A percentile compares a stretch with the other conserved stretches of the same genome.
phyloP scores from a whole-genome alignment of 2,888 invertebrate genomes.

The Athalia circularis region DNA sequence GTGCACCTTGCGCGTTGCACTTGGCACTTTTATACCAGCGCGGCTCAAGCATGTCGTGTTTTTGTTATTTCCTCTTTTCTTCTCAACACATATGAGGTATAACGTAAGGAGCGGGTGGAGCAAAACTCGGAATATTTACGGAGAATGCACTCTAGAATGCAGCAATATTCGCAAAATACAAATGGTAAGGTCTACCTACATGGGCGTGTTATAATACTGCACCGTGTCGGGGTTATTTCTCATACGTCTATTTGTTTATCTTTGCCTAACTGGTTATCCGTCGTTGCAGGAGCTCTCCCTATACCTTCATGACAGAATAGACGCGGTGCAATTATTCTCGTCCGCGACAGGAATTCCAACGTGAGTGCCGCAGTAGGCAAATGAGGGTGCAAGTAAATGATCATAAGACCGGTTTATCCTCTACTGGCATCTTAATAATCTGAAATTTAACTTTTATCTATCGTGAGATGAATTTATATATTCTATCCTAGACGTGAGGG shows the following conservation, averaged over 20 bases:
- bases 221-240: not conserved
- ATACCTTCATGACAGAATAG: constrained; percentile 17
- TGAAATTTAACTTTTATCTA: too few species aligned
- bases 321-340: not conserved
- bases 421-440: too few species aligned
- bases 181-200: not conserved
- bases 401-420: too few species aligned
- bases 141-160: not conserved
- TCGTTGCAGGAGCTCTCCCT: not conserved
- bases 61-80: not conserved
- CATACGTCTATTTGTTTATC: not conserved
- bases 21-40: constrained; percentile 4
- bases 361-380: too few species aligned
- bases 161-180: not conserved
- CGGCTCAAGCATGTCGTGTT: not conserved
- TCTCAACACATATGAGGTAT: not conserved
- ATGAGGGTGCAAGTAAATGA: too few species aligned
- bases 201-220: not conserved
- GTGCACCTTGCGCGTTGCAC: constrained; percentile 34
- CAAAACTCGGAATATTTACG: constrained; percentile 28
- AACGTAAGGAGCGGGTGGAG: not conserved
- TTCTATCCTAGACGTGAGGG: too few species aligned
- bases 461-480: too few species aligned
- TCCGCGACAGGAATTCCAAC: not conserved
- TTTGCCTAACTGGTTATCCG: not conserved